A percentile compares a stretch with the other conserved stretches of the same genome.
These are phyloP conservation scores for Riptortus pedestris DNA, from an alignment of 1,140 invertebrate species.

Conservation along the genomic window DNA sequence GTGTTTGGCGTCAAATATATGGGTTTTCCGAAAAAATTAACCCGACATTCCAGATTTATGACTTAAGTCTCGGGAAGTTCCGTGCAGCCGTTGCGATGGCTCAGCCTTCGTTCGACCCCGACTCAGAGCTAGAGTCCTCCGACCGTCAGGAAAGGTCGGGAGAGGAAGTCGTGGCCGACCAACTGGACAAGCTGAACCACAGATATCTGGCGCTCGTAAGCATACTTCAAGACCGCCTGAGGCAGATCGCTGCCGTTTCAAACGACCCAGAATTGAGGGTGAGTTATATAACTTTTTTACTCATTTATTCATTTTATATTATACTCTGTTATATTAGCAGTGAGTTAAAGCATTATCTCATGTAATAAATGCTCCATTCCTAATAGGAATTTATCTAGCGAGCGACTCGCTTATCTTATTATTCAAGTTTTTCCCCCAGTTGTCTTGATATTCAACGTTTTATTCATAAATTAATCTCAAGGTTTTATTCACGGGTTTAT, in stretches of 20 bases:
- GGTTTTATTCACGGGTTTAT: too few relatives aligned
- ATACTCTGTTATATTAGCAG: too few relatives aligned
- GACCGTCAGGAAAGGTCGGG: slow-evolving; percentile 37
- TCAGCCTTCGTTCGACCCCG: slow-evolving; percentile 67
- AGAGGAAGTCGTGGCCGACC: slow-evolving; percentile 72
- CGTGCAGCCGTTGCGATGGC: slow-evolving; percentile 76
- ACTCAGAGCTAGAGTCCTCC: slow-evolving; percentile 38
- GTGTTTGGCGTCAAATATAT: too few relatives aligned
- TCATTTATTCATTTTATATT: slow-evolving; percentile 17
- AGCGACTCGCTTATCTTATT: too few relatives aligned
- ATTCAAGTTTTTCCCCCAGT: too few relatives aligned
- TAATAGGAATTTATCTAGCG: too few relatives aligned
- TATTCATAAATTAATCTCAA: too few relatives aligned
- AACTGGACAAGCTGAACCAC: slow-evolving; percentile 76
- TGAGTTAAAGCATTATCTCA: too few relatives aligned
- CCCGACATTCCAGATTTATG: slow-evolving; percentile 65
- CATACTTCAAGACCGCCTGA: slow-evolving; percentile 51
- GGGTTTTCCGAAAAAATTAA: not conserved
- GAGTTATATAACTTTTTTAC: slow-evolving; percentile 30
- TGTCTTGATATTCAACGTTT: too few relatives aligned
- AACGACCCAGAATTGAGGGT: slow-evolving; percentile 42
- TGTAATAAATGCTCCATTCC: too few relatives aligned
- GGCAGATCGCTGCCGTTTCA: slow-evolving; percentile 39
- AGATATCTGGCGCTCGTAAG: slow-evolving; percentile 66
- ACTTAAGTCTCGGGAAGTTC: slow-evolving; percentile 75